Evolutionary conservation across 2,113 vertebrate species (phyloP).

Genomic region (Pseudorasbora parva): DNA sequence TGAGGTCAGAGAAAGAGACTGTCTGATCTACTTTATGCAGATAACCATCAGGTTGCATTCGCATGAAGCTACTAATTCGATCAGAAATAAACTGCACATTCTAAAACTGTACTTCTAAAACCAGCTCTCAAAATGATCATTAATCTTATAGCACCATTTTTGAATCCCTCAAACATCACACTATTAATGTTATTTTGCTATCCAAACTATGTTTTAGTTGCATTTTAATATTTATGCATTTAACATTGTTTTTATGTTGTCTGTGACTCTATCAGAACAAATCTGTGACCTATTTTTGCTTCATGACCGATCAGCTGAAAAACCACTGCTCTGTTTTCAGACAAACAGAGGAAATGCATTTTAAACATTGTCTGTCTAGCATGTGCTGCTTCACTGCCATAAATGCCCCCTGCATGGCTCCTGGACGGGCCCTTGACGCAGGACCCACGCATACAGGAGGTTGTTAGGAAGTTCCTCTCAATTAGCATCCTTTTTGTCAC

Average conservation of each 20-base stretch:
- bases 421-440: conserved; percentile 56
- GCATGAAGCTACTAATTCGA: neutral
- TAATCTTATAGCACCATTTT: neutral
- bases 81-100: neutral
- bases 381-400: neutral
- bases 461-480: conserved; percentile 75
- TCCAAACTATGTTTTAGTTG: neutral
- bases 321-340: conserved; percentile 32
- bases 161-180: neutral
- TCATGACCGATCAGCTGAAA: neutral
- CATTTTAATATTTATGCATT: neutral
- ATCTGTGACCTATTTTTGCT: neutral
- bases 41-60: neutral
- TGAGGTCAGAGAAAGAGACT: conserved; percentile 15
- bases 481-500: conserved; percentile 71
- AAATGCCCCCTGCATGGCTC: conserved; percentile 46
- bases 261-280: neutral
- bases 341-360: conserved; percentile 58
- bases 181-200: neutral
- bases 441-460: conserved; percentile 72
- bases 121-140: neutral
- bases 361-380: conserved; percentile 49
- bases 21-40: conserved; percentile 3
- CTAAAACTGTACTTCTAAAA: too few species aligned
- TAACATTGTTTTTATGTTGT: neutral